These are phyloP conservation scores for Bubo blakistoni DNA, from an alignment of 2,113 vertebrate species.

Conservation along the genomic window DNA sequence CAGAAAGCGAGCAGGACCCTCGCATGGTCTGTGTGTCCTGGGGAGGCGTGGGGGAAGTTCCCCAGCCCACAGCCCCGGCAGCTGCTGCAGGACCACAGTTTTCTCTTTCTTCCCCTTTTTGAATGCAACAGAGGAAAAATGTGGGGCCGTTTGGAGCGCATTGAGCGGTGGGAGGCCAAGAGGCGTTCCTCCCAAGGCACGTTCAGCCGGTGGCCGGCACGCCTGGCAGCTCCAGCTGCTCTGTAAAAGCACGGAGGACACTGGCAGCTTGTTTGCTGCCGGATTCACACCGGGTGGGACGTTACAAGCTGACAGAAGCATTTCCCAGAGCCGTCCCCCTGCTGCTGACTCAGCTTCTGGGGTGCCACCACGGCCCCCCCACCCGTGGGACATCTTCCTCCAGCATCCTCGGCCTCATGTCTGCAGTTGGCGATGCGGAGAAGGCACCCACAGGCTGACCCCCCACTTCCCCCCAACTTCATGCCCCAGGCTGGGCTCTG, in stretches of 20 bases:
- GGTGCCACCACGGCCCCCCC: background rate
- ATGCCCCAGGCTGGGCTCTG: background rate
- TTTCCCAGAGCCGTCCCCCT: background rate
- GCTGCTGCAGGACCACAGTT: background rate
- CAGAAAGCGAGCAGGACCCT: background rate
- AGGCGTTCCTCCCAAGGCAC: background rate
- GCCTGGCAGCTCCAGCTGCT: background rate
- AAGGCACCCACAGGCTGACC: background rate
- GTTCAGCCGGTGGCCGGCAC: background rate
- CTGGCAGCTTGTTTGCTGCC: background rate
- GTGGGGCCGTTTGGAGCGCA: background rate
- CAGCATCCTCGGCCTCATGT: background rate
- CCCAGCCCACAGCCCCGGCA: background rate
- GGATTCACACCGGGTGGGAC: background rate
- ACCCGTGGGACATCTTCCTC: background rate
- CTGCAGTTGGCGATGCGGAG: background rate
- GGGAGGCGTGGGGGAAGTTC: background rate
- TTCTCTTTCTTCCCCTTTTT: background rate
- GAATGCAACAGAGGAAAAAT: background rate
- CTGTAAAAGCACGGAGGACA: background rate
- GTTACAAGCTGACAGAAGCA: background rate
- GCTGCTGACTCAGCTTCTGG: background rate
- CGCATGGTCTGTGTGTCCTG: rapidly evolving
- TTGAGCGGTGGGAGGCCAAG: background rate
- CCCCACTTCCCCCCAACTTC: background rate